These are phyloP conservation scores for Taenioides sp. DNA, from an alignment of 2,797 vertebrate genomes.

Conservation along the genomic window DNA sequence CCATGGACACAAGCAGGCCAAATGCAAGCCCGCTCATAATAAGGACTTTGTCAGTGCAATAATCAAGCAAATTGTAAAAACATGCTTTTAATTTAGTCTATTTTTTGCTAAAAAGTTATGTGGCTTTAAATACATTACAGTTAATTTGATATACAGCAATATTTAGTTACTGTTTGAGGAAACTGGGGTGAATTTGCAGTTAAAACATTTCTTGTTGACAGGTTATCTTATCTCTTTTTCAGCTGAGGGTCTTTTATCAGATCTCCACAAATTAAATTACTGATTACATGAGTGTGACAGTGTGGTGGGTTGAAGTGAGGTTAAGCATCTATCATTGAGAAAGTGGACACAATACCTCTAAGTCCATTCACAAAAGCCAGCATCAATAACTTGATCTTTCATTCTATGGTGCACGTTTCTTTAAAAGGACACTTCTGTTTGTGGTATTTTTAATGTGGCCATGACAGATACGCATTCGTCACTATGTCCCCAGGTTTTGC, in stretches of 20 bases:
- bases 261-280: slow-evolving; percentile 63
- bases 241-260: slow-evolving; percentile 49
- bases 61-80: too few species aligned
- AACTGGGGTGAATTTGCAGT: not conserved
- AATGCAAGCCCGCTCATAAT: too few species aligned
- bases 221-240: slow-evolving; percentile 45
- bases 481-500: not conserved
- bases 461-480: slow-evolving; percentile 11
- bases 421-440: slow-evolving; percentile 70
- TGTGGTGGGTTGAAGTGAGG: slow-evolving; percentile 42
- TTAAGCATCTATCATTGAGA: slow-evolving; percentile 53
- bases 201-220: slow-evolving; percentile 38
- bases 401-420: slow-evolving; percentile 60
- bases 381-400: slow-evolving; percentile 69
- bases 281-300: slow-evolving; percentile 54
- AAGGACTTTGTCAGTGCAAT: too few species aligned
- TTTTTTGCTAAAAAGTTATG: too few species aligned
- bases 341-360: slow-evolving; percentile 28
- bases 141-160: not conserved
- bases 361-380: slow-evolving; percentile 46
- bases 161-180: not conserved
- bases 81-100: too few species aligned
- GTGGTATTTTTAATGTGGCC: slow-evolving; percentile 54
- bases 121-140: not conserved
- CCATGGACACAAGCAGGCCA: not conserved